Conservation (phyloP, 2,888 invertebrate genomes). For the Erannis defoliaria region DNA sequence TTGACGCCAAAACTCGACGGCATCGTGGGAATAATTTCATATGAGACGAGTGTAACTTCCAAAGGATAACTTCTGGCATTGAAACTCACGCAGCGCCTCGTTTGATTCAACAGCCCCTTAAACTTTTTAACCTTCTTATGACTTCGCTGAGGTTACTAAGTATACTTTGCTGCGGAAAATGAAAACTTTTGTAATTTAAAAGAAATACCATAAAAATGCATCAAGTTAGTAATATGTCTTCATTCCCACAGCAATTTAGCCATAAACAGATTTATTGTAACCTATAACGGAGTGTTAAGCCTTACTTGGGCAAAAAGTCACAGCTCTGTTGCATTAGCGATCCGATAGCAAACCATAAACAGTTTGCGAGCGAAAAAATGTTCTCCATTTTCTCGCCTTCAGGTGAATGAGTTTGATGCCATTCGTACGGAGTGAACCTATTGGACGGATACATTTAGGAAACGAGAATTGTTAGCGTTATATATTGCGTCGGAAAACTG, state of each 20-base stretch:
- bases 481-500: slow-evolving; percentile 18
- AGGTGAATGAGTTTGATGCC: slow-evolving; percentile 96
- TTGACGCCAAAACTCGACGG: slow-evolving; percentile 35
- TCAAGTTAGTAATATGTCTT: slow-evolving; percentile 35
- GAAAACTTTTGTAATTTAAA: slow-evolving; percentile 45
- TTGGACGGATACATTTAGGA: slow-evolving; percentile 59
- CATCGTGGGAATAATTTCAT: slow-evolving; percentile 44
- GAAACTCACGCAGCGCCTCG: slow-evolving; percentile 54
- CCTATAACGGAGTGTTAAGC: slow-evolving; percentile 54
- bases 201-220: not conserved
- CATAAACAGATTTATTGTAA: slow-evolving; percentile 19
- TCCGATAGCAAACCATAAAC: slow-evolving; percentile 99
- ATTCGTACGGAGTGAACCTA: slow-evolving; percentile 98
- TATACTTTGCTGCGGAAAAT: slow-evolving; percentile 56
- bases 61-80: slow-evolving; percentile 44
- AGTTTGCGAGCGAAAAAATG: slow-evolving; percentile 96
- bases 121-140: slow-evolving; percentile 58
- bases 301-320: slow-evolving; percentile 97
- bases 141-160: slow-evolving; percentile 83
- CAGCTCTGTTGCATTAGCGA: slow-evolving; percentile 98
- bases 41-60: slow-evolving; percentile 40
- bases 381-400: slow-evolving; percentile 96
- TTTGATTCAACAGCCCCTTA: slow-evolving; percentile 54
- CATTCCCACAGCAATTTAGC: slow-evolving; percentile 45
- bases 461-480: slow-evolving; percentile 41